Evolutionary conservation across 2,888 invertebrate species (phyloP).

Genomic region (Rhamnusium bicolor): DNA sequence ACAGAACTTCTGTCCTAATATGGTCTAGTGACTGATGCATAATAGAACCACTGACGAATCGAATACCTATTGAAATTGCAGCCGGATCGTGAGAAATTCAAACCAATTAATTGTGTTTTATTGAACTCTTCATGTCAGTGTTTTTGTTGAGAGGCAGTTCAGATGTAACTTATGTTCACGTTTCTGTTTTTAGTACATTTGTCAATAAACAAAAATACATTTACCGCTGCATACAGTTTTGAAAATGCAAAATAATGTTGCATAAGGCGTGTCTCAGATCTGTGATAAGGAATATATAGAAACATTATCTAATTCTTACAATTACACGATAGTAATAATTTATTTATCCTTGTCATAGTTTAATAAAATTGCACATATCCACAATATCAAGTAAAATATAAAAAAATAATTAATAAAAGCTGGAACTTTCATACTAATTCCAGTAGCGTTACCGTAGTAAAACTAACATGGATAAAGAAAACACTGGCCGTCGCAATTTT

Average conservation of each 20-base stretch:
- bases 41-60: constrained; percentile 26
- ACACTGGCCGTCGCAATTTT: too few species aligned
- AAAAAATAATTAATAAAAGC: too few species aligned
- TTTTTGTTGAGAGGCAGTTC: background rate
- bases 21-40: constrained; percentile 4
- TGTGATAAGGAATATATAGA: too few species aligned
- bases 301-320: too few species aligned
- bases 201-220: background rate
- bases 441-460: too few species aligned
- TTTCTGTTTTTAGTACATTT: constrained; percentile 6
- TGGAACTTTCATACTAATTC: too few species aligned
- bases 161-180: background rate
- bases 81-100: constrained; percentile 21
- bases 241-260: background rate
- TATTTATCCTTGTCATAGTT: too few species aligned
- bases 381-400: too few species aligned
- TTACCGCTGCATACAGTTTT: background rate
- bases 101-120: constrained; percentile 28
- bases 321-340: too few species aligned
- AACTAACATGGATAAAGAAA: too few species aligned
- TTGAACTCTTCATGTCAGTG: constrained; percentile 11
- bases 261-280: too few species aligned
- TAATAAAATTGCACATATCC: too few species aligned
- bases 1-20: constrained; percentile 11
- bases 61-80: constrained; percentile 18